These are phyloP conservation scores for Calliphora vomitoria DNA, from an alignment of 2,888 invertebrate species.

Conservation along the genomic window DNA sequence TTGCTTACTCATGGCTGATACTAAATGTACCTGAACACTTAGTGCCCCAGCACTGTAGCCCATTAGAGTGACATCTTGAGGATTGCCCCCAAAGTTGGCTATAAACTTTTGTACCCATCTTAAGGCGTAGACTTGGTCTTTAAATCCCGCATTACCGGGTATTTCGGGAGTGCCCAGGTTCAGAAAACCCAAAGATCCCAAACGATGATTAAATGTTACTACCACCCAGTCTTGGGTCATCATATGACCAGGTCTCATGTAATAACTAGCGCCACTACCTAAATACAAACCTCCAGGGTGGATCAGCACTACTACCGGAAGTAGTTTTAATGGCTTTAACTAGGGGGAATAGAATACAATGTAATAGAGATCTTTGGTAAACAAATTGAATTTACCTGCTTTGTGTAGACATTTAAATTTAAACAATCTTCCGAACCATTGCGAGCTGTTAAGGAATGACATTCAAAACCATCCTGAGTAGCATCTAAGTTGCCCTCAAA, in stretches of 20 bases:
- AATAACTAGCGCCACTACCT: constrained; percentile 81
- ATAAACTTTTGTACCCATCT: constrained; percentile 86
- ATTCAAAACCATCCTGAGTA: constrained; percentile 85
- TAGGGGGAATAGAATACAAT: constrained; percentile 12
- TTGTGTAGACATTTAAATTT: constrained; percentile 86
- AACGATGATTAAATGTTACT: constrained; percentile 87
- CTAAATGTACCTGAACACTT: constrained; percentile 80
- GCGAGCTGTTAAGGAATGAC: constrained; percentile 83
- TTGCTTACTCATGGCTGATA: constrained; percentile 82
- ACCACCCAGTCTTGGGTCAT: constrained; percentile 87
- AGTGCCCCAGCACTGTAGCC: constrained; percentile 84
- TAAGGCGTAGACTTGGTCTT: constrained; percentile 86
- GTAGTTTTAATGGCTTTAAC: constrained; percentile 49
- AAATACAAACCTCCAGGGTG: constrained; percentile 88
- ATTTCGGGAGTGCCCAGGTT: constrained; percentile 85
- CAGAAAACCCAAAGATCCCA: constrained; percentile 86
- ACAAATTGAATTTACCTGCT: constrained; percentile 54
- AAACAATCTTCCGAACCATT: constrained; percentile 86
- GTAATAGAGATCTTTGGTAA: not conserved
- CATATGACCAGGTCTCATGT: constrained; percentile 86
- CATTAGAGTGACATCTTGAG: constrained; percentile 85
- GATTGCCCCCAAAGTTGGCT: constrained; percentile 86
- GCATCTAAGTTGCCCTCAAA: constrained; percentile 81
- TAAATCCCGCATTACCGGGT: constrained; percentile 86
- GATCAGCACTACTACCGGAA: constrained; percentile 87